phyloP scores from a whole-genome alignment of 2,113 vertebrate species.

The Ariopsis seemanni region DNA sequence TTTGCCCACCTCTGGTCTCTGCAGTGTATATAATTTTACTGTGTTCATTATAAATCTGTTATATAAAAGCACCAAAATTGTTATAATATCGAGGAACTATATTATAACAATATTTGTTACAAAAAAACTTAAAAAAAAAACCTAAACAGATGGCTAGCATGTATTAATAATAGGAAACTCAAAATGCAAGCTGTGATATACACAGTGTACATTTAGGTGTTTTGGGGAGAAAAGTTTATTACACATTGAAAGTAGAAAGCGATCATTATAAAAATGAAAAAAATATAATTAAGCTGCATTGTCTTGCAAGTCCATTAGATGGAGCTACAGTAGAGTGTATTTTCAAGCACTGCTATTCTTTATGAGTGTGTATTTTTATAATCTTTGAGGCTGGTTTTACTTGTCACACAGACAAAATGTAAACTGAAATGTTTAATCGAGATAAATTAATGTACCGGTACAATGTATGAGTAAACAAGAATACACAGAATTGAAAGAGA shows the following conservation, averaged over 20 bases:
- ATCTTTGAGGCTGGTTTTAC: background rate
- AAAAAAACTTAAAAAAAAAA: background rate
- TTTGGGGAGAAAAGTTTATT: background rate
- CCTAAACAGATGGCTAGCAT: background rate
- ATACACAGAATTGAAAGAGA: no score
- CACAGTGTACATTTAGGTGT: background rate
- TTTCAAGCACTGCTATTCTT: background rate
- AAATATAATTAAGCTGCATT: background rate
- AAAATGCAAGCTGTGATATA: background rate
- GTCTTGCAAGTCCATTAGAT: slow-evolving; percentile 14
- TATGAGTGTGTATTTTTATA: background rate
- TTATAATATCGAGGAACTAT: no score
- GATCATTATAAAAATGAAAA: background rate
- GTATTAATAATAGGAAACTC: background rate
- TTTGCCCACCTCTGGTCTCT: no score
- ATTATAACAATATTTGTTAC: background rate
- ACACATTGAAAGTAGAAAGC: background rate
- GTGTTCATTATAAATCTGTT: background rate
- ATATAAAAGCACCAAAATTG: background rate
- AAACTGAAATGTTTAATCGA: background rate
- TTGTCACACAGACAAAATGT: slow-evolving; percentile 12
- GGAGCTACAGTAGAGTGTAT: slow-evolving; percentile 9
- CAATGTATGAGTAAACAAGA: slow-evolving; percentile 21
- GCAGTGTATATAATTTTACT: background rate
- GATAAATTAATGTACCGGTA: slow-evolving; percentile 2